Conservation (phyloP, 2,888 invertebrate genomes). For the Papilio gigon region DNA sequence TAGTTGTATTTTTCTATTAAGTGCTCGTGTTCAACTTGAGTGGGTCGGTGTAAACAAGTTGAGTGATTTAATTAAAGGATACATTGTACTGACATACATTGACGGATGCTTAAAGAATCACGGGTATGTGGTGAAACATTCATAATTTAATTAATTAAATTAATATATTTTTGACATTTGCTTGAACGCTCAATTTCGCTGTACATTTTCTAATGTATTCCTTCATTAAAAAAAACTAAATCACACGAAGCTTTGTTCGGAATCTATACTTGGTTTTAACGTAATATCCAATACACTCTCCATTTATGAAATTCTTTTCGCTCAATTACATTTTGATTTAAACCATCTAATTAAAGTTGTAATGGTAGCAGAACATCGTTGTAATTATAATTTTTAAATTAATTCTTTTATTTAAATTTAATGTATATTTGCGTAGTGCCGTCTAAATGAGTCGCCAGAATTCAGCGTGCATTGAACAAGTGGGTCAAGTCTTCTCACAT, state of each 20-base stretch:
- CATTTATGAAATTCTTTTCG: background rate
- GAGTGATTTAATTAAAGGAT: constrained; percentile 24
- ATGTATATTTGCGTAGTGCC: constrained; percentile 6
- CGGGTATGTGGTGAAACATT: constrained; percentile 5
- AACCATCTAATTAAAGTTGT: background rate
- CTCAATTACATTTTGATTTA: background rate
- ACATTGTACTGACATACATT: constrained; percentile 10
- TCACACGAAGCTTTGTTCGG: background rate
- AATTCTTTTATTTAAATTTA: constrained; percentile 2
- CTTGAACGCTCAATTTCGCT: too few species aligned
- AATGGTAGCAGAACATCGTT: too few species aligned
- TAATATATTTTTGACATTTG: too few species aligned
- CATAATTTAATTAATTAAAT: background rate
- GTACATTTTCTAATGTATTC: too few species aligned
- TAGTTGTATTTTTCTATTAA: constrained; percentile 4
- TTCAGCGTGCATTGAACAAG: constrained; percentile 26
- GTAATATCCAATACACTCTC: background rate
- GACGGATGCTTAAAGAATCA: background rate
- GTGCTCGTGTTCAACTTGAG: constrained; percentile 3
- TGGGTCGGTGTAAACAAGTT: constrained; percentile 26
- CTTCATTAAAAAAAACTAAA: too few species aligned
- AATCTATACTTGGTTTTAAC: too few species aligned
- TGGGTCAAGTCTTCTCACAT: constrained; percentile 29
- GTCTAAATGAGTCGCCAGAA: constrained; percentile 9
- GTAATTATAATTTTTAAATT: background rate